Conservation (phyloP, 2,888 invertebrate genomes). For the Acleris literana region DNA sequence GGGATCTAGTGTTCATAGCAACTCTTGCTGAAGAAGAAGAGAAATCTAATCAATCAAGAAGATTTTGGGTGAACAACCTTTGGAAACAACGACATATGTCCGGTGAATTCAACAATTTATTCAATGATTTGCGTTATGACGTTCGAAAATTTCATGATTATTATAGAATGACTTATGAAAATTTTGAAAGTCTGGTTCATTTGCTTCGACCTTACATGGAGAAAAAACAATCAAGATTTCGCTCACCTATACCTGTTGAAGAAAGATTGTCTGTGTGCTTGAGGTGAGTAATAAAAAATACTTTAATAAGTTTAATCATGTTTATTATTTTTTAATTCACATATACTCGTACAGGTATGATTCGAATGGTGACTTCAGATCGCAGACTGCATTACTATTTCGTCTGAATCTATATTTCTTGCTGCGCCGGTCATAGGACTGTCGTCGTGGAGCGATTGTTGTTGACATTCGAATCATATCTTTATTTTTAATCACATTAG, state of each 20-base stretch:
- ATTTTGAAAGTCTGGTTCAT: constrained; percentile 4
- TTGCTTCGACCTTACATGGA: constrained; percentile 26
- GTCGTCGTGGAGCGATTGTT: no score
- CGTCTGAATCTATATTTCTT: no score
- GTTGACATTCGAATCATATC: no score
- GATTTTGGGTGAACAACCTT: constrained; percentile 41
- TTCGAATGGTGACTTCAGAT: constrained; percentile 41
- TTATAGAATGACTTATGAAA: no score
- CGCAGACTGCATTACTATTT: constrained; percentile 5
- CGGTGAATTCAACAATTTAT: constrained; percentile 40
- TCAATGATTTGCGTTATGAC: constrained; percentile 37
- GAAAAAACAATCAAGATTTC: constrained; percentile 33
- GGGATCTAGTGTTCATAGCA: constrained; percentile 40
- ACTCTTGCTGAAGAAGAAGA: constrained; percentile 41
- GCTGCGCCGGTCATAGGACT: no score
- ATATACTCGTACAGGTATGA: constrained; percentile 40
- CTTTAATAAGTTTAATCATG: constrained; percentile 38
- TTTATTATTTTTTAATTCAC: constrained; percentile 36
- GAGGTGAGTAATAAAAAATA: constrained; percentile 20
- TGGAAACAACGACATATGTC: constrained; percentile 37
- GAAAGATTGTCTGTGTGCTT: constrained; percentile 42
- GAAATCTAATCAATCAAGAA: constrained; percentile 39
- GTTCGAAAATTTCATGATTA: no score
- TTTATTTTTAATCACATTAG: no score
- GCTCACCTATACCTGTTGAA: constrained; percentile 40